These are phyloP conservation scores for Crenichthys baileyi DNA, from an alignment of 2,797 vertebrate species.

Conservation along the genomic window DNA sequence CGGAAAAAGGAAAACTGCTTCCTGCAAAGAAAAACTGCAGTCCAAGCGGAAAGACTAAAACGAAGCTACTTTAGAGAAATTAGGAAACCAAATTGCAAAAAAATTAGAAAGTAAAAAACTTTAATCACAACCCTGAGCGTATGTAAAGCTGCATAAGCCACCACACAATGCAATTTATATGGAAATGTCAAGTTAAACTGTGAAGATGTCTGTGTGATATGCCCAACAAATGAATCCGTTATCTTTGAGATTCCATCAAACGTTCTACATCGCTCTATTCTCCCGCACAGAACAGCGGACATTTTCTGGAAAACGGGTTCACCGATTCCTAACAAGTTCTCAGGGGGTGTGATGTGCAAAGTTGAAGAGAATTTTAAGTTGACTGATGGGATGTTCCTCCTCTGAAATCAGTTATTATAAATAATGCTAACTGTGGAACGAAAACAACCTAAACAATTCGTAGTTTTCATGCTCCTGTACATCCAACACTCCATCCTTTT, in stretches of 20 bases:
- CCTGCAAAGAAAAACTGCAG: slow-evolving; percentile 16
- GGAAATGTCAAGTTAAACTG: not conserved
- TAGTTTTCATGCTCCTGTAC: not conserved
- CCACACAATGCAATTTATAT: not conserved
- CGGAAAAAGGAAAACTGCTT: slow-evolving; percentile 27
- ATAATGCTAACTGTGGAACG: not conserved
- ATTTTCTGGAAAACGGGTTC: not conserved
- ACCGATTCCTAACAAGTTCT: not conserved
- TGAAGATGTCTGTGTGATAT: not conserved
- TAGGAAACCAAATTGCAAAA: not conserved
- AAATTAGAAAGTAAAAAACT: not conserved
- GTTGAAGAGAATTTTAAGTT: not conserved
- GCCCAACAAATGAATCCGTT: not conserved
- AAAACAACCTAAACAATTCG: not conserved
- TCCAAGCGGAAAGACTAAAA: not conserved
- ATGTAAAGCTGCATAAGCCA: not conserved
- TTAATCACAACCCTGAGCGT: not conserved
- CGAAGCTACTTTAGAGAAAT: not conserved
- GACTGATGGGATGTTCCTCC: too few species aligned
- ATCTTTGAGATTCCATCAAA: not conserved
- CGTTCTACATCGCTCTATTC: not conserved
- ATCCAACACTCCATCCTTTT: not conserved
- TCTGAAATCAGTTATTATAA: not conserved
- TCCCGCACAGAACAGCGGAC: not conserved
- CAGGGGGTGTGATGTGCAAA: not conserved